Conservation (phyloP, 1,140 invertebrate species). For the Macrocentrus cingulum region DNA sequence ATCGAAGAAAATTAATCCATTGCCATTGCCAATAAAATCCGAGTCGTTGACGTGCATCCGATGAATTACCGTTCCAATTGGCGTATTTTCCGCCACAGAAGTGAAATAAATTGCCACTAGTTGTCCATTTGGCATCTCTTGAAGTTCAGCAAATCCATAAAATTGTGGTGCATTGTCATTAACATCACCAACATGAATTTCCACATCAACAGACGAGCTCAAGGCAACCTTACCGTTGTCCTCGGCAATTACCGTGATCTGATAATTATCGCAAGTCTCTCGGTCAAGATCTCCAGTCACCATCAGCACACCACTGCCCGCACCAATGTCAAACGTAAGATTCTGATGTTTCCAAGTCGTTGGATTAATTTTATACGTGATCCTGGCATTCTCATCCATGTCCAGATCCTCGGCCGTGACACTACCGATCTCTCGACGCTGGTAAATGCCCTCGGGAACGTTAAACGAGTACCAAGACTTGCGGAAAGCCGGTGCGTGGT, state of each 20-base stretch:
- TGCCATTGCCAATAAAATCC: conserved; percentile 81
- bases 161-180: conserved; percentile 78
- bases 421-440: conserved; percentile 69
- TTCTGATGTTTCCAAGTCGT: conserved; percentile 33
- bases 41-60: conserved; percentile 81
- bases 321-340: conserved; percentile 72
- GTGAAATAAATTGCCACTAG: conserved; percentile 70
- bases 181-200: conserved; percentile 77
- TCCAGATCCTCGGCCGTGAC: conserved; percentile 71
- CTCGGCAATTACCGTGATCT: conserved; percentile 72
- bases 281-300: conserved; percentile 78
- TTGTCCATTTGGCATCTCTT: conserved; percentile 19
- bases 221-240: conserved; percentile 70
- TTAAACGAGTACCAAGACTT: conserved; percentile 82
- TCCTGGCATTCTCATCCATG: conserved; percentile 73
- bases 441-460: conserved; percentile 75
- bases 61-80: conserved; percentile 69
- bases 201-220: conserved; percentile 73
- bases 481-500: conserved; percentile 81
- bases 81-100: conserved; percentile 68
- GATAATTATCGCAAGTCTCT: conserved; percentile 72
- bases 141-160: conserved; percentile 68
- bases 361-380: conserved; percentile 69
- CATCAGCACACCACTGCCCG: conserved; percentile 72
- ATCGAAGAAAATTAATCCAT: conserved; percentile 76